Evolutionary conservation across 2,113 vertebrate genomes (phyloP).

Genomic region (Odobenus rosmarus): DNA sequence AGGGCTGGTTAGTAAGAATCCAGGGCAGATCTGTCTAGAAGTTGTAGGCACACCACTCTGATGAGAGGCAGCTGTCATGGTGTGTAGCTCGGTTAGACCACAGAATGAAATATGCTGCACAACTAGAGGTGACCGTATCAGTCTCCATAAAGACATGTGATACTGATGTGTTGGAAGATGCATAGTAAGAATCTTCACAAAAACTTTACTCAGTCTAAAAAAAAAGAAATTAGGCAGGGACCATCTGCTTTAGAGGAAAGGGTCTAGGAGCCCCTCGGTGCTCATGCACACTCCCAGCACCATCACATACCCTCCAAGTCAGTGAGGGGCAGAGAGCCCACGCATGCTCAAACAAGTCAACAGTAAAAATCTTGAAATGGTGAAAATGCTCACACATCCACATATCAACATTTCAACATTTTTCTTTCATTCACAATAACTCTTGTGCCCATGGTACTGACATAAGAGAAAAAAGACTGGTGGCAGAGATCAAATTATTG

Average conservation of each 20-base stretch:
- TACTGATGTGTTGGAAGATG: not conserved
- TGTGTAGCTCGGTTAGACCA: not conserved
- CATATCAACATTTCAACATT: not conserved
- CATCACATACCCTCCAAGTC: not conserved
- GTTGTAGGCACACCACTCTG: not conserved
- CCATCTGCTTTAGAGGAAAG: not conserved
- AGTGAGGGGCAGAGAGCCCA: not conserved
- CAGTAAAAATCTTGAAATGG: not conserved
- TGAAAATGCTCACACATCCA: not conserved
- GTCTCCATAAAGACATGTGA: not conserved
- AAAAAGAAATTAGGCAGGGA: not conserved
- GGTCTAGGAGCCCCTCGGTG: not conserved
- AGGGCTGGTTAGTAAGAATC: not conserved
- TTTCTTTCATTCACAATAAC: not conserved
- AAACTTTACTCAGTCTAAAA: not conserved
- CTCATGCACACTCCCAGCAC: not conserved
- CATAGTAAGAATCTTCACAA: not conserved
- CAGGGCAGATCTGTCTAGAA: not conserved
- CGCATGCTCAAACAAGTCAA: rapidly evolving
- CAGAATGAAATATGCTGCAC: not conserved
- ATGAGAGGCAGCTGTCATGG: not conserved
- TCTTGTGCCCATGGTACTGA: not conserved
- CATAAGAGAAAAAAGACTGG: not conserved
- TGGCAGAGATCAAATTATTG: not conserved
- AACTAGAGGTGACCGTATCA: not conserved